A percentile compares a stretch with the other conserved stretches of the same genome.
Conservation (phyloP, 1,140 invertebrate genomes). For the Pachyrhynchus sulphureomaculatus region DNA sequence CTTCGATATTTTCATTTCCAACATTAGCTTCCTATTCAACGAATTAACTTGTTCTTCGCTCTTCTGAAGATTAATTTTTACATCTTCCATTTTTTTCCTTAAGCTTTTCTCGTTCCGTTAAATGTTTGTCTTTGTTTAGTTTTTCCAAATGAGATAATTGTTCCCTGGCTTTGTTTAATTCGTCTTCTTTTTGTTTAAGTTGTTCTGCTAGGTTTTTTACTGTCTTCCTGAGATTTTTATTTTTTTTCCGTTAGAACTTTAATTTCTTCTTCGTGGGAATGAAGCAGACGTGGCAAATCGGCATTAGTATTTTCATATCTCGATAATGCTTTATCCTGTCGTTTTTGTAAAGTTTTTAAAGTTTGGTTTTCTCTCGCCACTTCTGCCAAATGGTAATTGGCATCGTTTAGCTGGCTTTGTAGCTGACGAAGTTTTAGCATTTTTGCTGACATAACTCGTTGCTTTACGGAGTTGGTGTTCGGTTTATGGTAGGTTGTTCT, state of each 20-base stretch:
- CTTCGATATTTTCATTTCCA: constrained; percentile 71
- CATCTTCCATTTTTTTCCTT: constrained; percentile 62
- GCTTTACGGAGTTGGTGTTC: constrained; percentile 54
- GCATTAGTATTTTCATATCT: constrained; percentile 75
- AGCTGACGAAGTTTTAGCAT: constrained; percentile 70
- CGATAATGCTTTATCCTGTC: constrained; percentile 60
- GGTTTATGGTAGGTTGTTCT: constrained; percentile 23
- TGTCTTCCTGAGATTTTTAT: constrained; percentile 65
- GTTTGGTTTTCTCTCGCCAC: constrained; percentile 72
- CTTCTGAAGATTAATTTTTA: constrained; percentile 63
- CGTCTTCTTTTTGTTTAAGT: constrained; percentile 67
- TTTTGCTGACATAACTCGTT: constrained; percentile 74
- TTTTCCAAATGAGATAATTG: constrained; percentile 65
- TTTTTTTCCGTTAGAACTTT: constrained; percentile 67
- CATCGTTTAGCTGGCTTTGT: constrained; percentile 77
- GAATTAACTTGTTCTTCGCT: constrained; percentile 69
- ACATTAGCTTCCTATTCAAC: constrained; percentile 64
- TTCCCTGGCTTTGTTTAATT: constrained; percentile 62
- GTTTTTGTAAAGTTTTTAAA: constrained; percentile 70
- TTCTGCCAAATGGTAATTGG: constrained; percentile 74
- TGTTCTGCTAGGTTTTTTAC: constrained; percentile 62
- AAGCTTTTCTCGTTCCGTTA: constrained; percentile 71
- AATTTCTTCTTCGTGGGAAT: constrained; percentile 75
- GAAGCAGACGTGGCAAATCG: constrained; percentile 68
- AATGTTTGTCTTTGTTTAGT: constrained; percentile 64